Evolutionary conservation across 2,888 invertebrate genomes (phyloP), one percentile per base, ranked within the genome.

Genomic region (Sinhomidia bicolor): DNA sequence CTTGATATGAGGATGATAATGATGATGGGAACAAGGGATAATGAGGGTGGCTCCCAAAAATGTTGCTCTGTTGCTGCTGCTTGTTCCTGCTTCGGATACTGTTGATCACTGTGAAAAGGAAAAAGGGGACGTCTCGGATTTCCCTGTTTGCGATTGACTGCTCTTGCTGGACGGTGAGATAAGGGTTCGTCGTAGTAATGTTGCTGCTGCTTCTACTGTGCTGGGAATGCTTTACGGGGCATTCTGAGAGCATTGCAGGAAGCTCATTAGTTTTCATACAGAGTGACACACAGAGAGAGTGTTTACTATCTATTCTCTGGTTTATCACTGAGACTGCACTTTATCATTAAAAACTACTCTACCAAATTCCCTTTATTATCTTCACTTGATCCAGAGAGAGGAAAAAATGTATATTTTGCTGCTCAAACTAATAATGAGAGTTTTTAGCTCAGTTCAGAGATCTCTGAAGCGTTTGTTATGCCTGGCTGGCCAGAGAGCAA

Each of bases 171-270:
- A 62, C 47, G 29, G 51, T 29, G 57, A 65, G 79, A 79, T 79
- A 79, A 79, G 57, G 79, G 79, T 3, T 57, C 7, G 4, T 14
- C n/a, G 10, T 29, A 5, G 54, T 36, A 65, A 54, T 60, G 20
- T 41, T 78, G 23, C 41, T 80, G 9, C 26, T 62, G 12, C 41
- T 51, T 5, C 29, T 29, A 10, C 14, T 57, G 54, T 57, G 10
- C 23, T 47, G 54, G 79, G 20, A 20, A 29, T 29, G 1, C n/a
- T 29, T 20, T 54, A 54, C 26, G 79, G 85, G 85, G 85, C 85
- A 85, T 68, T 85, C 44, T 85, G 85, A 85, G 85, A 85, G 4
- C 85, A 85, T 85, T 65, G 76, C 85, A 78, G 85, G 51, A 85
- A 62, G 20, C 57, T 79, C 57, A 57, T 79, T 60, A 54, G 79